A percentile compares a stretch with the other conserved stretches of the same genome.
phyloP scores from a whole-genome alignment of 1,140 invertebrate species.

The Nymphalis io region DNA sequence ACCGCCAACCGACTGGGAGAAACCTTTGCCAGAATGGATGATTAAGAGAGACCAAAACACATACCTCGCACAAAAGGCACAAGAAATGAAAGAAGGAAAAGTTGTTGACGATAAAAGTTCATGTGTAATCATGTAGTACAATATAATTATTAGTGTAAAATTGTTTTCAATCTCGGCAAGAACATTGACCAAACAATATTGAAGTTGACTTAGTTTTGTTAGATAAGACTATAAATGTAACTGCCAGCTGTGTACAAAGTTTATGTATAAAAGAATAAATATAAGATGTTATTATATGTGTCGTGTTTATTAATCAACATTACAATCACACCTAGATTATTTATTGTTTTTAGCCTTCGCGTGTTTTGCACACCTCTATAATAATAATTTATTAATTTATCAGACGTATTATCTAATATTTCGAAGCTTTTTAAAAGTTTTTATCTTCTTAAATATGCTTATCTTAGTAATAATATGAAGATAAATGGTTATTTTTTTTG shows the following conservation, averaged over 20 bases:
- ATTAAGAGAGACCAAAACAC: conserved; percentile 84
- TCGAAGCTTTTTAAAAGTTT: too few species aligned
- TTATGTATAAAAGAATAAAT: conserved; percentile 9
- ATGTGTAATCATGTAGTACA: conserved; percentile 68
- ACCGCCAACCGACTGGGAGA: conserved; percentile 90
- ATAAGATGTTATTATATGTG: background rate
- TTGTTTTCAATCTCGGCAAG: conserved; percentile 2
- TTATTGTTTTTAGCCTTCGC: background rate
- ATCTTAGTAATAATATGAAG: too few species aligned
- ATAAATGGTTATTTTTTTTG: too few species aligned
- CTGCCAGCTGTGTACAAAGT: conserved; percentile 19
- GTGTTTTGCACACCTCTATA: too few species aligned
- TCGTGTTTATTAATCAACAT: background rate
- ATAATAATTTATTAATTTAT: too few species aligned
- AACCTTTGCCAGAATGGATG: conserved; percentile 88
- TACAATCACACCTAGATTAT: conserved; percentile 2
- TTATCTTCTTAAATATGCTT: too few species aligned
- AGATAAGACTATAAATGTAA: conserved; percentile 19
- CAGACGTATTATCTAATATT: too few species aligned
- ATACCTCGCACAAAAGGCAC: conserved; percentile 84
- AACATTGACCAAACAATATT: background rate
- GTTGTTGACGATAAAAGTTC: conserved; percentile 51
- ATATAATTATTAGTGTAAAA: conserved; percentile 19
- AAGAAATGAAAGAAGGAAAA: conserved; percentile 82
- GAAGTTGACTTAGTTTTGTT: background rate